Evolutionary conservation across 1,140 invertebrate genomes (phyloP), one percentile per base, ranked within the genome.

Genomic region (Hydropsyche tenuis): DNA sequence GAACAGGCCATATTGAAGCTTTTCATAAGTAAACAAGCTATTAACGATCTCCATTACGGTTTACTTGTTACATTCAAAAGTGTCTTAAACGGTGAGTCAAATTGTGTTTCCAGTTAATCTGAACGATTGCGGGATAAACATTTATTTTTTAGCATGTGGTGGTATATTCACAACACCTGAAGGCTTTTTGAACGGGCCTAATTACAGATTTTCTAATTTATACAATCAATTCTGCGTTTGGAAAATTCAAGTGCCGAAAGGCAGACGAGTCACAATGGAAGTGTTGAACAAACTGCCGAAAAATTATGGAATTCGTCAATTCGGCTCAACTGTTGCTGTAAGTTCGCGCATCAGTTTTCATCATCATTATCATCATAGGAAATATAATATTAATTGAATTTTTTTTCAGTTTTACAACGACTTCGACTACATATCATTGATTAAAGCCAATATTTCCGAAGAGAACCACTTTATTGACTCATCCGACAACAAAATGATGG

Each of bases 171-270:
- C 63, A 1, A 83, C 84, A 1, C 78, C 84, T 48, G 79, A 77
- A 22, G 91, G 91, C 0, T 80, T 84, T 9, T n/a, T n/a, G n/a
- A n/a, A n/a, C n/a, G n/a, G n/a, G n/a, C n/a, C n/a, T n/a, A n/a
- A n/a, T n/a, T n/a, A n/a, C n/a, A n/a, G n/a, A n/a, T n/a, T n/a
- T n/a, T n/a, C n/a, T n/a, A n/a, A 87, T 94, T 37, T 84, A 83
- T 75, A 87, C 89, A 0, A 86, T 88, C 0, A 88, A 87, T 16
- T 93, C 84, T 96, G 94, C 78, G 80, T 84, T n/a, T 95, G 94
- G 94, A 81, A 70, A 48, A 90, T 96, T 12, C 83, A 78, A 46
- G 89, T 90, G 9, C 90, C 91, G 1, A 81, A 88, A 79, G 91
- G 88, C 0, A 84, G 83, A 64, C 84, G 90, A 68, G 83, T 92